Conservation (phyloP, 2,888 invertebrate species). For the Troides oblongomaculatus region DNA sequence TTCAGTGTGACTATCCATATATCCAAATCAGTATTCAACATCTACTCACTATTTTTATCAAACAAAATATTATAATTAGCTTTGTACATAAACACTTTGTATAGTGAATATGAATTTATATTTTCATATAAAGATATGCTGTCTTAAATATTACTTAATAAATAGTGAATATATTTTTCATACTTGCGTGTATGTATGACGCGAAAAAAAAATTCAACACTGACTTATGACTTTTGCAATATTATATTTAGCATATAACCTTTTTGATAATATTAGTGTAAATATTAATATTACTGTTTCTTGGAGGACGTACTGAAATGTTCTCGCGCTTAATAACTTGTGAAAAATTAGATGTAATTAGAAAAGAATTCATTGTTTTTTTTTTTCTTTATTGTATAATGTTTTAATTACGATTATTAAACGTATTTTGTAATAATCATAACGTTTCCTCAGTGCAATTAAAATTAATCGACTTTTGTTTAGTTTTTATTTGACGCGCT, state of each 20-base stretch:
- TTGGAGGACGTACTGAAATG: slow-evolving; percentile 38
- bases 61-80: slow-evolving; percentile 39
- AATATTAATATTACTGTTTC: slow-evolving; percentile 51
- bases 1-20: slow-evolving; percentile 33
- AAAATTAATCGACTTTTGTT: slow-evolving; percentile 24
- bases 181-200: slow-evolving; percentile 45
- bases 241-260: slow-evolving; percentile 45
- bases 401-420: slow-evolving; percentile 37
- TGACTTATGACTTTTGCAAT: slow-evolving; percentile 71
- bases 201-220: slow-evolving; percentile 44
- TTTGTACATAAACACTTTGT: slow-evolving; percentile 59
- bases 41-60: slow-evolving; percentile 42
- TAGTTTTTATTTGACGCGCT: slow-evolving; percentile 43
- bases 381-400: slow-evolving; percentile 30
- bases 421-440: slow-evolving; percentile 28
- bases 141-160: slow-evolving; percentile 50
- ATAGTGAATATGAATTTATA: slow-evolving; percentile 60
- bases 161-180: slow-evolving; percentile 70
- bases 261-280: slow-evolving; percentile 56
- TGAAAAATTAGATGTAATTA: slow-evolving; percentile 29
- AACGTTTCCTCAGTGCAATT: slow-evolving; percentile 32
- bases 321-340: slow-evolving; percentile 33
- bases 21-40: slow-evolving; percentile 64
- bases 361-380: slow-evolving; percentile 36
- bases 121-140: slow-evolving; percentile 63